These are phyloP conservation scores for Telenomus remus DNA, from an alignment of 1,140 invertebrate species.

Conservation along the genomic window DNA sequence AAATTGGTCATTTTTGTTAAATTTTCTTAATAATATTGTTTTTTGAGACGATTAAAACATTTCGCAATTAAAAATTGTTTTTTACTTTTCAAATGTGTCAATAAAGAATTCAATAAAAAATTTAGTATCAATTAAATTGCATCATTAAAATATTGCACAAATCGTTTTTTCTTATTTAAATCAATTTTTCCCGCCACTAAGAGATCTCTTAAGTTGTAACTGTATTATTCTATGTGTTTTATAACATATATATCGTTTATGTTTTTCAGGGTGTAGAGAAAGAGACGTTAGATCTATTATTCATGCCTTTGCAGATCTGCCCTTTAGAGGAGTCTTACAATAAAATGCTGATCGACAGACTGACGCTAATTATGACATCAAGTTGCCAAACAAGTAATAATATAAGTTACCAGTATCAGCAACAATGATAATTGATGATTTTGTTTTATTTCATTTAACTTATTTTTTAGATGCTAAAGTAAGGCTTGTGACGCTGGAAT, in stretches of 20 bases:
- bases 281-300: slow-evolving; percentile 82
- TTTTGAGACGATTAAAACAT: too few species aligned
- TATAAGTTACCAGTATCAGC: too few species aligned
- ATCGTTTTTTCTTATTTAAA: slow-evolving; percentile 7
- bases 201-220: too few species aligned
- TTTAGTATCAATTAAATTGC: too few species aligned
- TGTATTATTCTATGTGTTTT: too few species aligned
- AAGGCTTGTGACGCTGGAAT: slow-evolving; percentile 92
- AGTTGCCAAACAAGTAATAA: slow-evolving; percentile 88
- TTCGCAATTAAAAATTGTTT: not conserved
- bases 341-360: slow-evolving; percentile 84
- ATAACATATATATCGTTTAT: too few species aligned
- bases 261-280: slow-evolving; percentile 81
- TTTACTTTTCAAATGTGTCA: not conserved
- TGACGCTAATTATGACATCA: slow-evolving; percentile 86
- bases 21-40: too few species aligned
- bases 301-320: slow-evolving; percentile 73
- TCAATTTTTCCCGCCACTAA: too few species aligned
- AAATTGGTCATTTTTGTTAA: too few species aligned
- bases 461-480: slow-evolving; percentile 81
- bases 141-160: not conserved
- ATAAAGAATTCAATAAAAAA: too few species aligned
- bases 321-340: slow-evolving; percentile 80
- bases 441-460: too few species aligned
- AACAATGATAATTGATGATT: too few species aligned